Base-by-base conservation (phyloP, 2,113 vertebrate genomes). In the Pygoscelis antarcticus region DNA sequence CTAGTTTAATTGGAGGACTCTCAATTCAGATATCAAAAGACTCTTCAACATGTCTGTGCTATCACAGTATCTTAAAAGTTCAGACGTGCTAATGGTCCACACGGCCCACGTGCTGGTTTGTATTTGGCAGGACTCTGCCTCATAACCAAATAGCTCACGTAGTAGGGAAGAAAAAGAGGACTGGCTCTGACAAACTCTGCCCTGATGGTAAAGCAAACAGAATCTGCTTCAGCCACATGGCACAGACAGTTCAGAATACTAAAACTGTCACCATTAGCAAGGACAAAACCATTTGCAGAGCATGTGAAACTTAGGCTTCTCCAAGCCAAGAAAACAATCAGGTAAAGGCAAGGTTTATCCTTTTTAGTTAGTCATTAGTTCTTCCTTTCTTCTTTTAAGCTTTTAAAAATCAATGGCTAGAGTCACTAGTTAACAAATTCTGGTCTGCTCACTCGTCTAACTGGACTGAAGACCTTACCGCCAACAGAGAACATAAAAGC, bases 81-180 rank as follows among this genome's bases (percentile, higher is more conserved):
- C 64, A 64, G 68, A 6, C 7, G 6, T 5, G 7, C 27, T 44
- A 26, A 18, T 0, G 25, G 49, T 23, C 40, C 34, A 6, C 52
- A 29, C 0, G 1, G 65, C 38, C n/a, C 66, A 47, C 1, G 1
- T 2, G 19, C 44, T 15, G 38, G 6, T 4, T 44, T 51, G 18
- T 47, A 5, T 13, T 55, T 22, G 46, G 74, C 30, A 88, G 55
- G 78, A 11, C 19, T 92, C 54, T 51, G 70, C 40, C 44, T 47
- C 17, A 20, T 22, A 52, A 36, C 21, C 27, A 57, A n/a, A 47
- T 15, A 52, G 52, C 13, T 66, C 52, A 44, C 0, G 2, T 2
- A 75, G 61, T 2, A 71, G 13, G 5, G 36, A 22, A 20, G 23
- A 5, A 51, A 79, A 58, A 34, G 16, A 47, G 29, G 47, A 58